A percentile compares a stretch with the other conserved stretches of the same genome.
These are phyloP conservation scores for Phalacrocorax brasilianus DNA, from an alignment of 2,113 vertebrate species.

Conservation along the genomic window DNA sequence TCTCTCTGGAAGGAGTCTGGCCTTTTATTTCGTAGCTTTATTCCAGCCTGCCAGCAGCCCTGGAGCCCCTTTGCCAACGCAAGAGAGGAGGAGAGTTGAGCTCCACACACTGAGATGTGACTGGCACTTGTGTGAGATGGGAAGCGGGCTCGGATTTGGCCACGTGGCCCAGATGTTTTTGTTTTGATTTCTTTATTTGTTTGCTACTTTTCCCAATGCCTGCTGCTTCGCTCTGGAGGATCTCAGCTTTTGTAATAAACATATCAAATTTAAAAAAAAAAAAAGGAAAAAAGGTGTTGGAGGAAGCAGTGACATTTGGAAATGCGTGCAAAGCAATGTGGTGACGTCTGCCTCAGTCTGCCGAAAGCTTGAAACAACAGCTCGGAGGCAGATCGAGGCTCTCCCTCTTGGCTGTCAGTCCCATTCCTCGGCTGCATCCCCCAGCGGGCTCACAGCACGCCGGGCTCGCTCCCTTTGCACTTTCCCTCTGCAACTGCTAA, in stretches of 20 bases:
- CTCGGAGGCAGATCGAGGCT: neutral
- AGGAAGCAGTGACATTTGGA: slow-evolving; percentile 6
- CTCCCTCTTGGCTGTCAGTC: neutral
- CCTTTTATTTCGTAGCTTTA: neutral
- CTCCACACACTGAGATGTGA: accelerated
- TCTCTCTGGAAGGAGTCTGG: neutral
- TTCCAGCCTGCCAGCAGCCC: neutral
- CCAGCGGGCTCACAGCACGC: neutral
- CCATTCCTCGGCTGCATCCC: neutral
- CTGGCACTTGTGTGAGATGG: neutral
- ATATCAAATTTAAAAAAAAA: neutral
- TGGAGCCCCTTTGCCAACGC: neutral
- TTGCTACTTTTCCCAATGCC: neutral
- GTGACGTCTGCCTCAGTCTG: neutral
- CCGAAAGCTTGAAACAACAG: neutral
- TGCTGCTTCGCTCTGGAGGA: neutral
- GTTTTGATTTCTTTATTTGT: neutral
- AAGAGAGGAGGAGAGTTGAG: neutral
- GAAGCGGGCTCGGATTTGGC: neutral
- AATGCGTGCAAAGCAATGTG: neutral
- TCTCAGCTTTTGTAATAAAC: neutral
- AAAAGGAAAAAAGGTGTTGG: neutral
- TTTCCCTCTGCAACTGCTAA: neutral
- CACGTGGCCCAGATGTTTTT: neutral
- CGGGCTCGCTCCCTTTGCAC: neutral